Percentiles rank a stretch among this genome's conserved stretches.
Evolutionary conservation across 2,113 vertebrate genomes (phyloP).

Genomic region (Dasyornis broadbenti): DNA sequence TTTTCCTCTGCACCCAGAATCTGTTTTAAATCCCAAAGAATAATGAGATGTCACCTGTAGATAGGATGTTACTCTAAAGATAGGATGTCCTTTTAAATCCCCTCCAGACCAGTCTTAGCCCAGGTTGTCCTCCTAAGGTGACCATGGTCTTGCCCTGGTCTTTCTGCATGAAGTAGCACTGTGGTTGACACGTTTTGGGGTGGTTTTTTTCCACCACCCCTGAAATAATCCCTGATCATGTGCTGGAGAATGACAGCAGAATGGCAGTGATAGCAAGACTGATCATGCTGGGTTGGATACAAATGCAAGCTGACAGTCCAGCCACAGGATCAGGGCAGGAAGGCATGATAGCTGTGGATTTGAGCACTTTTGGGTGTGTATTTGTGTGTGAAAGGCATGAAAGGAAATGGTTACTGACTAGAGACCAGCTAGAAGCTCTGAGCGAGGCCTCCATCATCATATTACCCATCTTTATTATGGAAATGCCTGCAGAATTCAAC

Average conservation of each 20-base stretch:
- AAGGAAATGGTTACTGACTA: neutral
- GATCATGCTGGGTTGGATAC: neutral
- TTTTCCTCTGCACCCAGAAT: neutral
- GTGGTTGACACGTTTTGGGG: neutral
- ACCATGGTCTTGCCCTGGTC: neutral
- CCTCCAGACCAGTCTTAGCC: neutral
- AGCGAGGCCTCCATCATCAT: neutral
- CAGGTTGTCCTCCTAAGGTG: neutral
- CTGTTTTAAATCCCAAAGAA: neutral
- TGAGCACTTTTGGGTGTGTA: neutral
- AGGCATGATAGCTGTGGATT: neutral
- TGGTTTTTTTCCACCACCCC: neutral
- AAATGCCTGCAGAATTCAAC: neutral
- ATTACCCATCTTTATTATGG: neutral
- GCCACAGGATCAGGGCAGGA: neutral
- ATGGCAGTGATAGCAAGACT: neutral
- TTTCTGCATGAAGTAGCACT: neutral
- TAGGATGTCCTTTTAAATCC: neutral
- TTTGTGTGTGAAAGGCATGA: neutral
- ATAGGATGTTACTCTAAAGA: neutral
- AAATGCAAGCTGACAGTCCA: neutral
- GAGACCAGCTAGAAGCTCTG: neutral
- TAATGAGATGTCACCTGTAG: neutral
- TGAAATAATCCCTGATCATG: neutral
- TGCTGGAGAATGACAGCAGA: neutral